phyloP scores from a whole-genome alignment of 1,140 invertebrate genomes.

The Leptinotarsa lineolata region DNA sequence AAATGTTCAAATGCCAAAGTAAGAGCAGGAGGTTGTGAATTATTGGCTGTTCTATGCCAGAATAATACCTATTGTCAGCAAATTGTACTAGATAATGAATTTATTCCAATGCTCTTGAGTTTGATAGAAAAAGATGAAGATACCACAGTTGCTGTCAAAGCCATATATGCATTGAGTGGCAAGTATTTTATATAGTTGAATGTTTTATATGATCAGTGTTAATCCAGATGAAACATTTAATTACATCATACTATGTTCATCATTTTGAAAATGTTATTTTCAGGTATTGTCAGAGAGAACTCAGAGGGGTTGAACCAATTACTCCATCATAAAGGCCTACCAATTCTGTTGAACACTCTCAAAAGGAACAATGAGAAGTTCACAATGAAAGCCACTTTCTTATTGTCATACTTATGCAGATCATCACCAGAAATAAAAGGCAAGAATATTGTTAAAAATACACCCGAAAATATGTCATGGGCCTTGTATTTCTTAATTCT shows the following conservation, averaged over 20 bases:
- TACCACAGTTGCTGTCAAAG: slow-evolving; percentile 65
- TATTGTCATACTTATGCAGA: slow-evolving; percentile 65
- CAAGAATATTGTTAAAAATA: slow-evolving; percentile 42
- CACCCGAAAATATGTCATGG: too few relatives aligned
- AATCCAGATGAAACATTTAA: too few relatives aligned
- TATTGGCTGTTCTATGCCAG: slow-evolving; percentile 75
- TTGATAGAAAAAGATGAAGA: slow-evolving; percentile 67
- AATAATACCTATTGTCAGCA: slow-evolving; percentile 80
- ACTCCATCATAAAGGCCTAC: slow-evolving; percentile 66
- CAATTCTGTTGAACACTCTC: slow-evolving; percentile 65
- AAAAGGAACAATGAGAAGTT: slow-evolving; percentile 65
- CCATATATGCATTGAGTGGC: slow-evolving; percentile 78
- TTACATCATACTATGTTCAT: background rate
- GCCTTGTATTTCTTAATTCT: too few relatives aligned
- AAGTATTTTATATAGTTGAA: slow-evolving; percentile 47
- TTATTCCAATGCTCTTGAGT: slow-evolving; percentile 68
- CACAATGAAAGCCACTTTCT: slow-evolving; percentile 71
- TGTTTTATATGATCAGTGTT: too few relatives aligned
- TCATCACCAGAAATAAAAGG: slow-evolving; percentile 63
- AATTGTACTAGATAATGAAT: slow-evolving; percentile 64
- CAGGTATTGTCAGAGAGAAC: slow-evolving; percentile 68
- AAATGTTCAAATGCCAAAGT: slow-evolving; percentile 66
- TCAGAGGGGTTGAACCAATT: slow-evolving; percentile 63
- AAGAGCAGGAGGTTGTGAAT: slow-evolving; percentile 65
- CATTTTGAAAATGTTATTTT: slow-evolving; percentile 33